Evolutionary conservation across 2,113 vertebrate genomes (phyloP), one percentile per base, ranked within the genome.

Genomic region (Elachura formosa): DNA sequence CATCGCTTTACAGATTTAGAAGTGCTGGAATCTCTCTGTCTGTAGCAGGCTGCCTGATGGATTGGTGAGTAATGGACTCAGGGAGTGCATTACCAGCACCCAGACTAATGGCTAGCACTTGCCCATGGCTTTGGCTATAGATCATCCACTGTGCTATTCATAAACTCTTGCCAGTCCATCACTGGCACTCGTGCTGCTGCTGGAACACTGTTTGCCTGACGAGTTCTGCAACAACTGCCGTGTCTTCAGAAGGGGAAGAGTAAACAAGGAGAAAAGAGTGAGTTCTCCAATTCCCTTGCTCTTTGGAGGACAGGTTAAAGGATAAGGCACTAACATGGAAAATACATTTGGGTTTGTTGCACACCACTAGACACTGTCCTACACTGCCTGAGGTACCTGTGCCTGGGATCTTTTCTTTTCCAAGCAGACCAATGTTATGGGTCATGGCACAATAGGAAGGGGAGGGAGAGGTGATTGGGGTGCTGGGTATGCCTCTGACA

Each of bases 31-130:
- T 99, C 98, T 98, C 98, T 98, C 96, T 34, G 98, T 98, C 98
- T 95, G 94, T 97, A 98, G 97, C 97, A 98, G 97, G 98, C 98
- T 99, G 98, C 98, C 98, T 99, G 99, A 99, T 99, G 98, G 99
- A 99, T 99, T 98, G 98, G 98, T 98, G 99, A 99, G 99, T 99
- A 99, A 99, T 99, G 98, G 98, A 99, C 98, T 99, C 95, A 94
- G 98, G 98, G 98, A 98, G 98, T 98, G 98, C 98, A 98, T 99
- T 99, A 99, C 98, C 95, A 97, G 98, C 98, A 90, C 98, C 98
- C 97, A 97, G 98, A 99, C 98, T 99, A 99, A 99, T 99, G 98
- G 98, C 98, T 97, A 98, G 98, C 98, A 98, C 98, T 98, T 96
- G 98, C 98, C 98, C 97, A 97, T 98, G 98, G 98, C 98, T 98